Evolutionary conservation across 2,113 vertebrate species (phyloP), one percentile per base, ranked within the genome.

Genomic region (Siniperca chuatsi): DNA sequence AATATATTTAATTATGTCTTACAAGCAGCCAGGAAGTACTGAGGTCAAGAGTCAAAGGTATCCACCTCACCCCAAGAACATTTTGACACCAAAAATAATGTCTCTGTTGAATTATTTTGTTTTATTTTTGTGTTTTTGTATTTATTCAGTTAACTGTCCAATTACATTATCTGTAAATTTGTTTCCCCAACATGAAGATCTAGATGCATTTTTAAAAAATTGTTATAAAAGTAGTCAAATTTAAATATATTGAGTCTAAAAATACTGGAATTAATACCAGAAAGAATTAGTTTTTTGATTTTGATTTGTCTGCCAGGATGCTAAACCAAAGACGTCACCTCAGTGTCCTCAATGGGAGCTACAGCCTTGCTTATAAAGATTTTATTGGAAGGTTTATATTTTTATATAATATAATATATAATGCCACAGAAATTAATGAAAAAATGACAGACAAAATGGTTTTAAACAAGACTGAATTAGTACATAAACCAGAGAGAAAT

Each of bases 331-430:
- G 15, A 25, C 52, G 35, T 67, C 46, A 58, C n/a, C 74, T 64
- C 46, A 23, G 74, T 72, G 72, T 79, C 66, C 62, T 44, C 48
- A 48, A 5, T 40, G 37, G 71, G 25, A 40, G 61, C 33, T 13
- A 1, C 64, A 50, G 52, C 68, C 16, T 7, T 64, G 77, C 68
- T 42, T 44, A 35, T 37, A 13, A 46, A 37, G 3, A 15, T 60
- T 44, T 46, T 29, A 78, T 40, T 74, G 23, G 2, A 52, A n/a
- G 57, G 37, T 83, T 85, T 78, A 35, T 12, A 74, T 25, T 50
- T 60, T 65, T 15, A 54, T 40, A 16, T 4, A 4, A 37, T 37
- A 37, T 37, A 37, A 37, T 37, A 16, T 46, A 35, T 65, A 74
- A 70, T 54, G 35, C 42, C 75, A 65, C 46, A 70, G 21, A 69